Conservation (phyloP, 30 jellyfish, hydroid and myxozoan species). For the Aurelia aurita region DNA sequence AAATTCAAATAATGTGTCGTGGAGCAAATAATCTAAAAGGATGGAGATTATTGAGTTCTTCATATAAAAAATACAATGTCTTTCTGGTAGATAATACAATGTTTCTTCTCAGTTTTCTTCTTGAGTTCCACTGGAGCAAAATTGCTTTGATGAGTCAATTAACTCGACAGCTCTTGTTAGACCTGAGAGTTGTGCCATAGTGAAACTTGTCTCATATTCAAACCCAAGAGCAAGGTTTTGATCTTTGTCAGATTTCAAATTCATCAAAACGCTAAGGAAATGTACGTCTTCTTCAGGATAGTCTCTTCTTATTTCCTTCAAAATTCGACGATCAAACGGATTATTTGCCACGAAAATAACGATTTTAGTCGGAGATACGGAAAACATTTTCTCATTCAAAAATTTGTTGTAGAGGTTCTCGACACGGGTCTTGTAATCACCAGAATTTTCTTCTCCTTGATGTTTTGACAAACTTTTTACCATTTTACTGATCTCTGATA, state of each 20-base stretch:
- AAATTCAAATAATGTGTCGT: too few species aligned
- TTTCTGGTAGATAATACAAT: too few species aligned
- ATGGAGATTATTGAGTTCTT: too few species aligned
- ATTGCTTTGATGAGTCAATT: neutral
- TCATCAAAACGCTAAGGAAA: constrained; percentile 35
- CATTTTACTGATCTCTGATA: neutral
- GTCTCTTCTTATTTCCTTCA: constrained; percentile 8
- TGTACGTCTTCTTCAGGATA: constrained; percentile 48
- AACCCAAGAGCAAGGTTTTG: neutral
- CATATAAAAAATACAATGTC: too few species aligned
- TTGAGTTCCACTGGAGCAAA: neutral
- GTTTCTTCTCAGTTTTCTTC: neutral
- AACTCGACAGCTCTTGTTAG: neutral
- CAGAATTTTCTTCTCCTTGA: neutral
- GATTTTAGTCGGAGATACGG: constrained; percentile 53
- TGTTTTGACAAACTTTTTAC: constrained; percentile 1
- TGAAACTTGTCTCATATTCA: constrained; percentile 39
- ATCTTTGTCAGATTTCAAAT: constrained; percentile 4
- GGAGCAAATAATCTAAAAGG: too few species aligned
- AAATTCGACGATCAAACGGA: constrained; percentile 10
- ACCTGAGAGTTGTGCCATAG: constrained; percentile 12
- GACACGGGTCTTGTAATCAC: neutral
- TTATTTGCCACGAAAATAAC: constrained; percentile 35
- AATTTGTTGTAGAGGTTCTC: constrained; percentile 8
- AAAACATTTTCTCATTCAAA: constrained; percentile 24